phyloP scores from a whole-genome alignment of 1,140 invertebrate genomes.

The Trachelipus rathkii region DNA sequence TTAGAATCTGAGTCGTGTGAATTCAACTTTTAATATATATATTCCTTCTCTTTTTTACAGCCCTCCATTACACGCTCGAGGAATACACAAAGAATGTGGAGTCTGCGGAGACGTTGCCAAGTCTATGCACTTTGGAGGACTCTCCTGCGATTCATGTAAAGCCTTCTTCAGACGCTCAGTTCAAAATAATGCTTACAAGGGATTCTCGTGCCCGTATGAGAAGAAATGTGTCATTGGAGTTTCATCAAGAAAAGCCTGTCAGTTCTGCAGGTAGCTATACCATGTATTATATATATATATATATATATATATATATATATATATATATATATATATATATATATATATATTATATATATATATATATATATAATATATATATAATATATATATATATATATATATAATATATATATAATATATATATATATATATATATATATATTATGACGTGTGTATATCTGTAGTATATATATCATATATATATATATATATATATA shows the following conservation, averaged over 20 bases:
- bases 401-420: background rate
- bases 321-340: too few relatives aligned
- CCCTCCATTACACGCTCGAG: slow-evolving; percentile 44
- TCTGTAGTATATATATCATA: too few relatives aligned
- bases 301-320: too few relatives aligned
- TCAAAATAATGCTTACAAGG: slow-evolving; percentile 49
- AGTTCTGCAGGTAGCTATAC: slow-evolving; percentile 48
- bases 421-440: slow-evolving; percentile 4
- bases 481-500: too few relatives aligned
- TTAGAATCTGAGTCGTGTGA: too few relatives aligned
- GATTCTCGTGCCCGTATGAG: slow-evolving; percentile 50
- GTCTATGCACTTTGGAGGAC: slow-evolving; percentile 48
- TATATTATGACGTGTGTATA: background rate
- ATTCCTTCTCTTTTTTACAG: background rate
- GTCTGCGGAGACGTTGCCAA: slow-evolving; percentile 47
- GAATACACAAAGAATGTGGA: slow-evolving; percentile 40
- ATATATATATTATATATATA: too few relatives aligned
- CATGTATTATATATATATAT: too few relatives aligned
- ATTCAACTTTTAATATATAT: background rate
- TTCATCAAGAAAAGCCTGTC: slow-evolving; percentile 49
- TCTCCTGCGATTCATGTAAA: slow-evolving; percentile 49
- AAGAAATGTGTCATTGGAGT: slow-evolving; percentile 50
- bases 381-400: too few relatives aligned
- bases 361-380: too few relatives aligned
- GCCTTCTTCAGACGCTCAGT: slow-evolving; percentile 51